Evolutionary conservation across 2,797 vertebrate species (phyloP).

Genomic region (Tokudaia tokunoshimensis): DNA sequence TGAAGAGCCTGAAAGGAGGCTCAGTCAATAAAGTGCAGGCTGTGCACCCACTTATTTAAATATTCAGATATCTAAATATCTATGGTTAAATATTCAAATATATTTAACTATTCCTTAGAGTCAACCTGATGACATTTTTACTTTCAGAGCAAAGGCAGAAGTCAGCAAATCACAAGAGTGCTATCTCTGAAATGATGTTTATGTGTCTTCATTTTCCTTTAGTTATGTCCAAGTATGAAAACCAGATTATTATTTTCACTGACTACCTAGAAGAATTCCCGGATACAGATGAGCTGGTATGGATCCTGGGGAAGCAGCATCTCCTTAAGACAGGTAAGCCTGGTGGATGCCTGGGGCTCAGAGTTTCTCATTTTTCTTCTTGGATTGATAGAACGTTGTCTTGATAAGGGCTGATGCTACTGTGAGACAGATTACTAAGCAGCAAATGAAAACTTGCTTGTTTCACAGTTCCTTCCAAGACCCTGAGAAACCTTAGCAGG

Average conservation of each 20-base stretch:
- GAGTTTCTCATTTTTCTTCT: neutral
- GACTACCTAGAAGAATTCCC: conserved; percentile 94
- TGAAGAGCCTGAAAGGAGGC: neutral
- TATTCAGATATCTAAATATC: neutral
- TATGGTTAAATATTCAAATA: neutral
- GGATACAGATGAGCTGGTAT: conserved; percentile 92
- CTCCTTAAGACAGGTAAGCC: conserved; percentile 91
- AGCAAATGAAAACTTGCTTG: neutral
- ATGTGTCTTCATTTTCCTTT: conserved; percentile 76
- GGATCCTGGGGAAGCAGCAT: conserved; percentile 92
- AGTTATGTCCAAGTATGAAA: conserved; percentile 93
- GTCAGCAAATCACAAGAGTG: neutral
- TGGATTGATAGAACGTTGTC: neutral
- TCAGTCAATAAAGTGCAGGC: neutral
- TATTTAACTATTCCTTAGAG: neutral
- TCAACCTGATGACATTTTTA: neutral
- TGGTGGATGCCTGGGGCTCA: neutral
- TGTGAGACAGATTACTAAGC: neutral
- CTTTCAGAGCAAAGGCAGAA: conserved; percentile 36
- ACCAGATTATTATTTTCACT: conserved; percentile 90
- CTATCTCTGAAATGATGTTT: conserved; percentile 50
- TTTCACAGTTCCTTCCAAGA: neutral
- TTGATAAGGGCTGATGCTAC: neutral
- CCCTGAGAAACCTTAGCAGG: neutral
- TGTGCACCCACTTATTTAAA: neutral